phyloP scores from a whole-genome alignment of 1,140 invertebrate genomes.

The Drosophila tani region DNA sequence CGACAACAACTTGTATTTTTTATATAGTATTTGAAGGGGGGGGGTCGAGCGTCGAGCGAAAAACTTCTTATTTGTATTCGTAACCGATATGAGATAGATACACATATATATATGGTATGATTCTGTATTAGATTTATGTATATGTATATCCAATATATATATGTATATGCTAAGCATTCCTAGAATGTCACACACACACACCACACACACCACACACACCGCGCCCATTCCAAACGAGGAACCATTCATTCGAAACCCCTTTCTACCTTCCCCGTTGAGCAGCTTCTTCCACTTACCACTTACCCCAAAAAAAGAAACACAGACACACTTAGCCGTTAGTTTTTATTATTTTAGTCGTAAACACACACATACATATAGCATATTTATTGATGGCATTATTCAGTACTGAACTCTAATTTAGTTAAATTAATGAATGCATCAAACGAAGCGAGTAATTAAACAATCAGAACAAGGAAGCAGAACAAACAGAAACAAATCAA shows the following conservation, averaged over 20 bases:
- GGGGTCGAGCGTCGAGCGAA: constrained; percentile 35
- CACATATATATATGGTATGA: constrained; percentile 33
- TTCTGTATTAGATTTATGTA: constrained; percentile 35
- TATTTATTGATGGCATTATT: constrained; percentile 53
- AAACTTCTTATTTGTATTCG: constrained; percentile 51
- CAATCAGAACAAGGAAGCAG: constrained; percentile 39
- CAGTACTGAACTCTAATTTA: constrained; percentile 70
- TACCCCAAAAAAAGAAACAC: not conserved
- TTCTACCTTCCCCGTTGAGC: constrained; percentile 9
- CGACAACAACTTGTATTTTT: constrained; percentile 75
- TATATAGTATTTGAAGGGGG: constrained; percentile 68
- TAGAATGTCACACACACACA: constrained; percentile 56
- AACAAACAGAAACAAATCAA: constrained; percentile 42
- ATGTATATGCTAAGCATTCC: constrained; percentile 63
- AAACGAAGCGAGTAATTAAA: constrained; percentile 29
- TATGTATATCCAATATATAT: constrained; percentile 39
- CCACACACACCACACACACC: constrained; percentile 17
- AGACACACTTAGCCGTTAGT: constrained; percentile 26
- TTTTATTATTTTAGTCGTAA: constrained; percentile 18
- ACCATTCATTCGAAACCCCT: constrained; percentile 2
- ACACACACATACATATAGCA: constrained; percentile 1
- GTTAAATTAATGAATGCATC: constrained; percentile 55
- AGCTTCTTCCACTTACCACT: constrained; percentile 25
- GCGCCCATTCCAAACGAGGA: constrained; percentile 60
- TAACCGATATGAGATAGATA: constrained; percentile 49